Evolutionary conservation across 2,113 vertebrate species (phyloP).

Genomic region (Ophthalmotilapia sp.): DNA sequence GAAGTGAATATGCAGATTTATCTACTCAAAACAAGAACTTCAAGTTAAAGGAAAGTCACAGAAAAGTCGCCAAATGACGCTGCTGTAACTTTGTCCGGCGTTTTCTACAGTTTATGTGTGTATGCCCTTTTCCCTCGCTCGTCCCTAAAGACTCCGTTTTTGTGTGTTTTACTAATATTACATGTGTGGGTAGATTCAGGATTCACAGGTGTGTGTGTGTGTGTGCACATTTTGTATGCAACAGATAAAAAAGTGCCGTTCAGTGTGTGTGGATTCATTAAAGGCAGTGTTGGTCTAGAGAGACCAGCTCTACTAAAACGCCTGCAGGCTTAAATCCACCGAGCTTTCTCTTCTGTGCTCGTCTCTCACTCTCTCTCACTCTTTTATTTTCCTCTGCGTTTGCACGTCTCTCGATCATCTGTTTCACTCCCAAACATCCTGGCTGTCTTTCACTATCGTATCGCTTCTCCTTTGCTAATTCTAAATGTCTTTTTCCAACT

Average conservation of each 20-base stretch:
- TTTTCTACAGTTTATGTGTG: neutral
- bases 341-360: constrained; percentile 22
- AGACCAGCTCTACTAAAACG: constrained; percentile 42
- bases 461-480: neutral
- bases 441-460: neutral
- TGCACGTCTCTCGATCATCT: neutral
- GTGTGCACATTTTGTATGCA: neutral
- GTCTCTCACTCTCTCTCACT: neutral
- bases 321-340: constrained; percentile 49
- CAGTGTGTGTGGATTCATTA: constrained; percentile 33
- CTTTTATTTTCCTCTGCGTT: constrained; percentile 13
- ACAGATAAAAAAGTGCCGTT: neutral
- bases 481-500: neutral
- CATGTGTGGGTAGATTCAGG: neutral
- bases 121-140: neutral
- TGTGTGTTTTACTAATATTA: neutral
- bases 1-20: neutral
- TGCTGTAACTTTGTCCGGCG: neutral
- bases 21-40: neutral
- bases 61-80: neutral
- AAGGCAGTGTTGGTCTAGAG: constrained; percentile 25
- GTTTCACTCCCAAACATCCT: neutral
- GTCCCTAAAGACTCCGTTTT: neutral
- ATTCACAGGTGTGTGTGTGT: neutral
- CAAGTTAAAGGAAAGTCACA: neutral